phyloP scores from a whole-genome alignment of 2,888 invertebrate genomes.

The Liopterus haemorrhoidalis region DNA sequence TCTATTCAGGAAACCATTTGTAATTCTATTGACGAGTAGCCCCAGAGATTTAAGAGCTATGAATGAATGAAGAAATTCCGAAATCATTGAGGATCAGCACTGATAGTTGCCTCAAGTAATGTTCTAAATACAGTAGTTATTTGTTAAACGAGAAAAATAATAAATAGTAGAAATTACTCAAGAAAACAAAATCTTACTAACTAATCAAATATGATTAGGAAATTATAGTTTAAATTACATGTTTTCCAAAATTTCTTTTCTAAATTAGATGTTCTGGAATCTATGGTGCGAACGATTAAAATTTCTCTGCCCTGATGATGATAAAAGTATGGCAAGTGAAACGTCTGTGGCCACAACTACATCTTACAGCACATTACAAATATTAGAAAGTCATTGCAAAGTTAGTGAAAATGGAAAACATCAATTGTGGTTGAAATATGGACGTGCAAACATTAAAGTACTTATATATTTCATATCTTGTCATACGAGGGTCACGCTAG shows the following conservation, averaged over 20 bases:
- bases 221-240: not conserved
- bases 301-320: constrained; percentile 44
- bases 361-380: constrained; percentile 45
- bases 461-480: not conserved
- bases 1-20: too few species aligned
- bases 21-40: too few species aligned
- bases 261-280: constrained; percentile 52
- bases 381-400: constrained; percentile 42
- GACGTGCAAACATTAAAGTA: constrained; percentile 40
- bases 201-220: constrained; percentile 13
- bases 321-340: constrained; percentile 49
- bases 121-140: too few species aligned
- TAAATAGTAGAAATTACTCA: too few species aligned
- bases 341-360: constrained; percentile 50
- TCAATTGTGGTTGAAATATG: constrained; percentile 43
- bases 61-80: too few species aligned
- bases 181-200: too few species aligned
- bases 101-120: too few species aligned
- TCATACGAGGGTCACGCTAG: not conserved
- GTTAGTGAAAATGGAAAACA: constrained; percentile 36
- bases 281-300: constrained; percentile 54
- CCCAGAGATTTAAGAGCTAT: too few species aligned
- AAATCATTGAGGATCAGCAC: too few species aligned
- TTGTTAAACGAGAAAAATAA: too few species aligned
- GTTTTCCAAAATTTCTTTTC: constrained; percentile 20